phyloP scores from a whole-genome alignment of 1,140 invertebrate genomes.

The Dendroctonus valens region DNA sequence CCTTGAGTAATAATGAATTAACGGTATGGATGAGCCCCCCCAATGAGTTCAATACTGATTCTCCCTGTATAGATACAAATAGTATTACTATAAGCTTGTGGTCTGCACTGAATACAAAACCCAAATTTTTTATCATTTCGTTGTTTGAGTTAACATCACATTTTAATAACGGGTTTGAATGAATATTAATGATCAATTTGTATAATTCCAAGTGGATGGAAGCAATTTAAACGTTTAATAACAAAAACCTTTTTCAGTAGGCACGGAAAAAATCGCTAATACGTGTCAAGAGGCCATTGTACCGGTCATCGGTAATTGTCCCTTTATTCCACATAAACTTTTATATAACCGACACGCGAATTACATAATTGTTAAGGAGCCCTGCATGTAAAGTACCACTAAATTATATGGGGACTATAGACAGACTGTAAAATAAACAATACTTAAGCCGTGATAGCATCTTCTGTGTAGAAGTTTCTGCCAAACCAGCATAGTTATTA shows the following conservation, averaged over 20 bases:
- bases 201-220: too few relatives aligned
- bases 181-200: too few relatives aligned
- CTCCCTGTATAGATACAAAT: too few relatives aligned
- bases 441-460: slow-evolving; percentile 20
- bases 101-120: too few relatives aligned
- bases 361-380: slow-evolving; percentile 25
- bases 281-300: slow-evolving; percentile 27
- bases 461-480: slow-evolving; percentile 20
- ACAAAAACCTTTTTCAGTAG: background rate
- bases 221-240: too few relatives aligned
- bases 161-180: too few relatives aligned
- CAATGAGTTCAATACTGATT: too few relatives aligned
- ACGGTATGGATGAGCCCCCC: too few relatives aligned
- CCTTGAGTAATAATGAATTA: too few relatives aligned
- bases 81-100: too few relatives aligned
- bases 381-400: slow-evolving; percentile 22
- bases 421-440: slow-evolving; percentile 28
- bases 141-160: too few relatives aligned
- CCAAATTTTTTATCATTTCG: too few relatives aligned
- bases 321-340: slow-evolving; percentile 25
- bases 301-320: slow-evolving; percentile 23
- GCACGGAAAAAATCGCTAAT: slow-evolving; percentile 13
- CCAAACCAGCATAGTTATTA: slow-evolving; percentile 21
- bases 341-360: slow-evolving; percentile 25
- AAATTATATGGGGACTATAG: slow-evolving; percentile 26